Evolutionary conservation across 2,113 vertebrate species (phyloP).

Genomic region (Peromyscus californicus): DNA sequence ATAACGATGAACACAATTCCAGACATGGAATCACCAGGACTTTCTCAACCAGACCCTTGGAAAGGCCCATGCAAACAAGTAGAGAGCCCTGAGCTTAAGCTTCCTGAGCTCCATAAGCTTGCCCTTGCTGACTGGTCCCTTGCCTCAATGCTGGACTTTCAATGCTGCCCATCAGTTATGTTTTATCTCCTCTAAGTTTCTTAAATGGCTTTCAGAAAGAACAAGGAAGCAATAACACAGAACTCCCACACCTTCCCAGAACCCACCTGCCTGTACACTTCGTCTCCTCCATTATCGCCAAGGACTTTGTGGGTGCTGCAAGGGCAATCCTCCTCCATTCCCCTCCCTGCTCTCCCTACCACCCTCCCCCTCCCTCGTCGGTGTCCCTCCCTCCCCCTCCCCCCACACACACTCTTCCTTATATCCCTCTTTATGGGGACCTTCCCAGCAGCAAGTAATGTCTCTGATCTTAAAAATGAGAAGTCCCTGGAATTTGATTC

Average conservation of each 20-base stretch:
- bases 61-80: background rate
- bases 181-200: slow-evolving; percentile 3
- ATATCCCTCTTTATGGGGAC: background rate
- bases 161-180: slow-evolving; percentile 54
- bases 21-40: background rate
- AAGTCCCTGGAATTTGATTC: background rate
- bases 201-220: slow-evolving; percentile 43
- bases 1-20: background rate
- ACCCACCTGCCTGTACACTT: background rate
- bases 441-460: background rate
- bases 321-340: no score
- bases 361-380: accelerated
- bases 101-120: slow-evolving; percentile 5
- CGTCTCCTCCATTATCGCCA: background rate
- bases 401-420: background rate
- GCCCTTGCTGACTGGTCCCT: background rate
- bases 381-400: accelerated
- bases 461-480: background rate
- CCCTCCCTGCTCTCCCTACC: background rate
- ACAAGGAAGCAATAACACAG: slow-evolving; percentile 36
- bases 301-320: background rate
- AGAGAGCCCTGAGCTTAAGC: background rate
- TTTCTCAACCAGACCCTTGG: background rate
- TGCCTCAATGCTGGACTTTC: slow-evolving; percentile 34
- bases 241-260: background rate